Evolutionary conservation across 2,113 vertebrate genomes (phyloP).

Genomic region (Erythrocercus mccallii): DNA sequence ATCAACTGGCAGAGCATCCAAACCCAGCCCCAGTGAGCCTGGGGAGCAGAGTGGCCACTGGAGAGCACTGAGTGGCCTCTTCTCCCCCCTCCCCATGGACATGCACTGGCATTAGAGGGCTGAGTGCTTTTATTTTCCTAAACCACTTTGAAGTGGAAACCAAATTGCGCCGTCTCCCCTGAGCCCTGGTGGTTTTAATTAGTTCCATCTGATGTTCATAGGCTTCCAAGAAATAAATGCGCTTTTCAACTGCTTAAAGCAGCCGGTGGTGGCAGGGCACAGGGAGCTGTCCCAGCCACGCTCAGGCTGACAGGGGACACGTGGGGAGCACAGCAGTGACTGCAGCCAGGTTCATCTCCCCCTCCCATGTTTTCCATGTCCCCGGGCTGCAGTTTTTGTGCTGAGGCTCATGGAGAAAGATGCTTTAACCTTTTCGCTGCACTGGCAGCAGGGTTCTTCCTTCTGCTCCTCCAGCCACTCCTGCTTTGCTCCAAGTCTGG

Average conservation of each 20-base stretch:
- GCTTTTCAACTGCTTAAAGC: background rate
- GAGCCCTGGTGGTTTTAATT: conserved; percentile 59
- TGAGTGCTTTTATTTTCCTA: conserved; percentile 29
- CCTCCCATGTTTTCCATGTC: background rate
- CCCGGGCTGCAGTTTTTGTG: background rate
- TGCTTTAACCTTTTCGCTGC: background rate
- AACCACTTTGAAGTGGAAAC: conserved; percentile 53
- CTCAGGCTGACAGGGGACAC: background rate
- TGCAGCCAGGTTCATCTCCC: background rate
- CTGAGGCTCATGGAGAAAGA: background rate
- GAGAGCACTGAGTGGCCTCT: background rate
- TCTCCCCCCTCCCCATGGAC: background rate
- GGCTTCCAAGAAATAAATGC: conserved; percentile 48
- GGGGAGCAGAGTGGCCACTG: background rate
- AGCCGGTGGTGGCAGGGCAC: background rate
- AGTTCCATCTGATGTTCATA: conserved; percentile 50
- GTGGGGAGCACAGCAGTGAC: background rate
- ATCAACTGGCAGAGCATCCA: conserved; percentile 28
- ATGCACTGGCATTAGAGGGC: background rate
- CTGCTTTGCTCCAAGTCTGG: background rate
- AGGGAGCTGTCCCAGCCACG: background rate
- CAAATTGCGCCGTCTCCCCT: conserved; percentile 31
- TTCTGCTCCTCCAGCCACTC: background rate
- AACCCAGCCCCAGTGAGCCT: background rate
- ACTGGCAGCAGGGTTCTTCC: background rate